These are phyloP conservation scores for Perca fluviatilis DNA, from an alignment of 2,113 vertebrate genomes.

Conservation along the genomic window DNA sequence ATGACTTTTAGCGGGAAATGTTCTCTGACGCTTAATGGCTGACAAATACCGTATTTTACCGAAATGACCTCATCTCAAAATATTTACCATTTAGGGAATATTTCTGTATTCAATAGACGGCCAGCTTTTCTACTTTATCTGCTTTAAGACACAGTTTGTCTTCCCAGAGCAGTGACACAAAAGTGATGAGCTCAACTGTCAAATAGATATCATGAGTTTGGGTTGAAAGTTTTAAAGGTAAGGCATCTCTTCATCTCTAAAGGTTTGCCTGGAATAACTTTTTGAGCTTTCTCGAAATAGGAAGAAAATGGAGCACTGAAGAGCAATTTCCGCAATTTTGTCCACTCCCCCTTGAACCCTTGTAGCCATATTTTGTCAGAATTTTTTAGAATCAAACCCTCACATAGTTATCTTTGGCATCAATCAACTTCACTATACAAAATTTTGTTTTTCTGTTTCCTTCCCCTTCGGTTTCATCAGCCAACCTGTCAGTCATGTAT, in stretches of 20 bases:
- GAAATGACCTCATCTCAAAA: constrained; percentile 41
- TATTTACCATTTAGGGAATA: constrained; percentile 36
- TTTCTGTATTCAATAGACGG: constrained; percentile 9
- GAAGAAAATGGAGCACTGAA: constrained; percentile 33
- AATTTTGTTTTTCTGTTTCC: constrained; percentile 62
- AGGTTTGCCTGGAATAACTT: constrained; percentile 27
- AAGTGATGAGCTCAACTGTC: constrained; percentile 28
- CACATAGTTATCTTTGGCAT: constrained; percentile 57
- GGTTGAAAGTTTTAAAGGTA: constrained; percentile 33
- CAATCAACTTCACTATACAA: constrained; percentile 53
- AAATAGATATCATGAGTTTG: constrained; percentile 35
- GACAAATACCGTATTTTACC: constrained; percentile 50
- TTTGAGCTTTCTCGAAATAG: not conserved
- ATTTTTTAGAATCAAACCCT: constrained; percentile 57
- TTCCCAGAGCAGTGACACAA: not conserved
- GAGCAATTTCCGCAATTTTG: constrained; percentile 64
- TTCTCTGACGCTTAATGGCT: constrained; percentile 42
- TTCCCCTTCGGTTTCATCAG: constrained; percentile 72
- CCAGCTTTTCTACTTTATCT: constrained; percentile 9
- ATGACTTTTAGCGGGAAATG: constrained; percentile 64
- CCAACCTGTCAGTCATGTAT: constrained; percentile 73
- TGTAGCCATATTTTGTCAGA: constrained; percentile 61
- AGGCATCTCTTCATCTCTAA: constrained; percentile 4
- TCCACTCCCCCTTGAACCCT: constrained; percentile 41
- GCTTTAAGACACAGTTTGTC: constrained; percentile 19